These are phyloP conservation scores for Drosophila setifemur DNA, from an alignment of 1,140 invertebrate species.

Conservation along the genomic window DNA sequence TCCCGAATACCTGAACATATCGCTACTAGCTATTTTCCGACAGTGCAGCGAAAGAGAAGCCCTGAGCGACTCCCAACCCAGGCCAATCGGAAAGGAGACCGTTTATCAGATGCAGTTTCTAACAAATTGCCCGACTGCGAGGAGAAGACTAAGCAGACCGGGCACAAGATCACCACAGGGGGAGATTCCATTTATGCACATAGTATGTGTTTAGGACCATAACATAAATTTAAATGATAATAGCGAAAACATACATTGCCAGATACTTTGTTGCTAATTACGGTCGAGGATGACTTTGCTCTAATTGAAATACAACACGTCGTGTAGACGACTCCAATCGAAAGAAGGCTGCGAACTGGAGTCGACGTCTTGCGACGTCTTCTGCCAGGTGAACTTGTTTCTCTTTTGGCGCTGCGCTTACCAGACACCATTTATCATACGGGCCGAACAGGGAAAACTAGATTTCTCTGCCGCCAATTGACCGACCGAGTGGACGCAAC, in stretches of 20 bases:
- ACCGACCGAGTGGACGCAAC: constrained; percentile 38
- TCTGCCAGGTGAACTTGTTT: constrained; percentile 63
- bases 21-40: not conserved
- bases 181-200: constrained; percentile 32
- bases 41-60: not conserved
- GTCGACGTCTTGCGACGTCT: constrained; percentile 10
- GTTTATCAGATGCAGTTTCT: constrained; percentile 8
- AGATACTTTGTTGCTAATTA: constrained; percentile 76
- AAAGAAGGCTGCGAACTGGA: not conserved
- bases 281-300: constrained; percentile 65
- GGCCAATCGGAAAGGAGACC: not conserved
- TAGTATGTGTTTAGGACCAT: constrained; percentile 42
- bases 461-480: constrained; percentile 49
- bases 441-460: constrained; percentile 64
- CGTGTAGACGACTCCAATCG: not conserved
- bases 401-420: constrained; percentile 72
- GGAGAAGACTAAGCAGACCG: constrained; percentile 19
- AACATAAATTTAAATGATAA: constrained; percentile 78
- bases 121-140: constrained; percentile 44
- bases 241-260: constrained; percentile 72
- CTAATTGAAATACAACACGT: constrained; percentile 74
- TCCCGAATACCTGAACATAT: no score
- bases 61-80: constrained; percentile 35
- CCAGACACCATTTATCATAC: constrained; percentile 73
- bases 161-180: not conserved